Base-by-base conservation (phyloP, 2,113 vertebrate species). In the Peromyscus californicus region DNA sequence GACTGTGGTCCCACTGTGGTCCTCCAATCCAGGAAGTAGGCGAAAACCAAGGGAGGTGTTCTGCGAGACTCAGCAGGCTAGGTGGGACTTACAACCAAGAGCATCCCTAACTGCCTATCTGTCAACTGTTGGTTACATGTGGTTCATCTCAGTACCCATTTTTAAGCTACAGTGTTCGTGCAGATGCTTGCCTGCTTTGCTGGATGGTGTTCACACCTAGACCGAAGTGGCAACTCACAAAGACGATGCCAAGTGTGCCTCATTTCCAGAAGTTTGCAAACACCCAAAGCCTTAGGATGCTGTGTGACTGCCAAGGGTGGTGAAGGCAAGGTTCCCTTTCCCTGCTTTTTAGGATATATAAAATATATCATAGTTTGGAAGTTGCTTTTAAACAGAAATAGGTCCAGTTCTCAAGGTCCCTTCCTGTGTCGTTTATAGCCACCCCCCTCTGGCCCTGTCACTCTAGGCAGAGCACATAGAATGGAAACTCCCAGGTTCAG, bases 291-390 rank as follows among this genome's bases (percentile, higher is more conserved):
- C 39, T 22, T 1, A 0, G 7, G 17, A 4, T 4, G 13, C 16
- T 5, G 21, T 11, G 7, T 54, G 3, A 19, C 9, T 2, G 51
- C 11, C 0, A 19, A 48, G 48, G 24, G 12, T 2, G 22, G 42
- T 0, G 31, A 36, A 2, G 33, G 0, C 0, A 2, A 17, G 19
- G 16, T 0, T 0, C 5, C 2, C 33, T 22, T 19, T 16, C 36
- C 13, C 75, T 13, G 0, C 13, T 31, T 65, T 48, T 83, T 29
- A 3, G 21, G 4, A 1, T 42, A 12, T 36, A 3, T 8, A 48
- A 80, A 83, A n/a, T 57, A 24, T 21, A n/a, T 24, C 31, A 13
- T 69, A 42, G 22, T 57, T 51, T 36, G 45, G 67, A 90, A 82
- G 45, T 33, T 51, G 39, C 3, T 36, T 67, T 80, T 45, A 78